Percentiles rank a stretch among this genome's conserved stretches.
Conservation (phyloP, 2,797 vertebrate genomes). For the Bovichtus diacanthus region DNA sequence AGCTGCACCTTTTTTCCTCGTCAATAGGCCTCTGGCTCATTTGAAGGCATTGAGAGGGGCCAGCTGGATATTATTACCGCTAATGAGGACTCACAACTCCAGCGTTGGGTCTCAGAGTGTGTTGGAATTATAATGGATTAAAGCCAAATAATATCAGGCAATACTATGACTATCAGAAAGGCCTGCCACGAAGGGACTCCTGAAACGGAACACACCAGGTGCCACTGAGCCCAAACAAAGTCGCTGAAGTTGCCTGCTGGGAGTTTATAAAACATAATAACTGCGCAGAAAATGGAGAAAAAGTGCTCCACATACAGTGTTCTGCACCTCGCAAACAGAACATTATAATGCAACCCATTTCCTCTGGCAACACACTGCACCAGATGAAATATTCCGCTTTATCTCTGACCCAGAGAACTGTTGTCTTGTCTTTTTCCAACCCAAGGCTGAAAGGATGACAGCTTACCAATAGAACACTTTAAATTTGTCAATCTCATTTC, state of each 20-base stretch:
- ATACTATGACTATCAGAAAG: slow-evolving; percentile 21
- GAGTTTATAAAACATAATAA: slow-evolving; percentile 30
- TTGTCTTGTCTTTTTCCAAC: neutral
- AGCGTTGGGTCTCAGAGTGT: slow-evolving; percentile 7
- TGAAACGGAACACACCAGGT: slow-evolving; percentile 15
- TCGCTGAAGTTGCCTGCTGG: slow-evolving; percentile 4
- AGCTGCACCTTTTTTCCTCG: slow-evolving; percentile 20
- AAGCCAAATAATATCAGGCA: slow-evolving; percentile 37
- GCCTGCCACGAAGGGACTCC: slow-evolving; percentile 29
- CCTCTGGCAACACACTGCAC: slow-evolving; percentile 10
- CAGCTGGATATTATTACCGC: slow-evolving; percentile 52
- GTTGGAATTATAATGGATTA: slow-evolving; percentile 49
- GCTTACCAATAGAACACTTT: neutral
- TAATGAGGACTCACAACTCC: slow-evolving; percentile 56
- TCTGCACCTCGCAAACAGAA: slow-evolving; percentile 13
- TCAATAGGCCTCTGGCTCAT: slow-evolving; percentile 37
- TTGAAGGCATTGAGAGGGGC: slow-evolving; percentile 35
- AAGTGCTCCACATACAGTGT: neutral
- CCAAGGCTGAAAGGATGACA: neutral
- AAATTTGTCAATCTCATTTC: neutral
- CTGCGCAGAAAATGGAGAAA: slow-evolving; percentile 20
- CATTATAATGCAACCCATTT: slow-evolving; percentile 22
- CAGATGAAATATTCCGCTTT: slow-evolving; percentile 23
- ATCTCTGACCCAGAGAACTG: slow-evolving; percentile 5
- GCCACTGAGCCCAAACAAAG: neutral